These are phyloP conservation scores for Phoenoteleia sp. DNA, from an alignment of 2,888 invertebrate species.

Conservation along the genomic window DNA sequence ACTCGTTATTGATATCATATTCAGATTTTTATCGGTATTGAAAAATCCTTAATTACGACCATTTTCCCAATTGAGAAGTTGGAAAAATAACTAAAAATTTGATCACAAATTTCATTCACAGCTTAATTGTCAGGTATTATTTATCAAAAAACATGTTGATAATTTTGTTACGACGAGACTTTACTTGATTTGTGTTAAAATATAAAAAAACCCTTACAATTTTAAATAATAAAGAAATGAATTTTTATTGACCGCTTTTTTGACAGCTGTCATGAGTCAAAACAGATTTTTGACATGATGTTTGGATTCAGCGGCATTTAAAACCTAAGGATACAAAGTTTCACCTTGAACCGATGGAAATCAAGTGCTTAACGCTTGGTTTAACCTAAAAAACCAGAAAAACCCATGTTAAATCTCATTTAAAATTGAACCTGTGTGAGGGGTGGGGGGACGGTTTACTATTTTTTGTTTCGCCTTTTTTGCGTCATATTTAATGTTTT, in stretches of 20 bases:
- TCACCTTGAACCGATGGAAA: slow-evolving; percentile 3
- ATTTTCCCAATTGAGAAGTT: slow-evolving; percentile 15
- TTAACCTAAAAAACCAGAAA: not conserved
- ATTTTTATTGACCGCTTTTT: not conserved
- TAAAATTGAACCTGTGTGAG: too few species aligned
- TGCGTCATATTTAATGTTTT: too few species aligned
- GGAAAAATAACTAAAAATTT: slow-evolving; percentile 4
- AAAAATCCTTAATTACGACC: slow-evolving; percentile 13
- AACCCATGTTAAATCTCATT: slow-evolving; percentile 10
- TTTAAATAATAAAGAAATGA: not conserved
- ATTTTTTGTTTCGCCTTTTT: too few species aligned
- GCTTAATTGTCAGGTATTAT: slow-evolving; percentile 11
- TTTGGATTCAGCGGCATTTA: slow-evolving; percentile 8
- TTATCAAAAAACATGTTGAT: not conserved
- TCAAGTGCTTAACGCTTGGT: slow-evolving; percentile 14
- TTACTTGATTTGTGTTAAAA: slow-evolving; percentile 16
- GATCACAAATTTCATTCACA: slow-evolving; percentile 11
- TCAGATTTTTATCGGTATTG: too few species aligned
- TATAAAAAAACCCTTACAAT: slow-evolving; percentile 1
- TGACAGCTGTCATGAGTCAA: not conserved
- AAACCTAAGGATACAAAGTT: slow-evolving; percentile 2
- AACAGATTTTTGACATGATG: slow-evolving; percentile 3
- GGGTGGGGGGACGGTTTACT: too few species aligned
- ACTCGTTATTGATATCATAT: too few species aligned
- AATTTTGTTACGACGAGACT: slow-evolving; percentile 12